Conservation (phyloP, 2,797 vertebrate genomes). For the Neosalanx taihuensis region DNA sequence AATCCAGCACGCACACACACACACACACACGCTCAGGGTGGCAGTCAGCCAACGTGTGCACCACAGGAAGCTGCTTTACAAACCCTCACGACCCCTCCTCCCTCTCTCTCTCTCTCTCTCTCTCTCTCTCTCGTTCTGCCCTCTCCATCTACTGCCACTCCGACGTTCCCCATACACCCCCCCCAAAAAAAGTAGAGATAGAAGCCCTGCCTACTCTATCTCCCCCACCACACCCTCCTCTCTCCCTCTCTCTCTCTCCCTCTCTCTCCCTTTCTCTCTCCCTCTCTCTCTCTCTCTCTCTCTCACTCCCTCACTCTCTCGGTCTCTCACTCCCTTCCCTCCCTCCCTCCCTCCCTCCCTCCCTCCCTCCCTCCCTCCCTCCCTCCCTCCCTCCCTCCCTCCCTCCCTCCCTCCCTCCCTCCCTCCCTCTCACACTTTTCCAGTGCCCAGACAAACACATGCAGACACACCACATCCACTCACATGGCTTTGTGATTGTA, state of each 20-base stretch:
- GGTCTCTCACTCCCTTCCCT: too few relatives aligned
- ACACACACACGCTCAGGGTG: constrained; percentile 46
- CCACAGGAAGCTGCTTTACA: constrained; percentile 74
- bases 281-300: too few relatives aligned
- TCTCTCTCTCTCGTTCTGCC: constrained; percentile 8
- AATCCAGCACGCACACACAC: constrained; percentile 20
- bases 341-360: too few relatives aligned
- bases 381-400: too few relatives aligned
- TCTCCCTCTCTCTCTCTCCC: constrained; percentile 24
- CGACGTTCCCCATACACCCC: constrained; percentile 29
- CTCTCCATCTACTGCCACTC: constrained; percentile 42
- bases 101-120: too few relatives aligned
- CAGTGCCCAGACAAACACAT: constrained; percentile 7
- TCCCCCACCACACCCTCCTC: constrained; percentile 11
- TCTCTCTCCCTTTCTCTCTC: not conserved
- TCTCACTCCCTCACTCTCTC: too few relatives aligned
- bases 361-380: too few relatives aligned
- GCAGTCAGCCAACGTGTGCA: constrained; percentile 70
- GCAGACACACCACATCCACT: not conserved
- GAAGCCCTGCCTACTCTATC: too few relatives aligned
- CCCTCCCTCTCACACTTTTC: constrained; percentile 15
- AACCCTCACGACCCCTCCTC: constrained; percentile 46
- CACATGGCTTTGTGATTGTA: constrained; percentile 42
- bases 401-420: constrained; percentile 17
- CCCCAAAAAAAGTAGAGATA: constrained; percentile 22